phyloP scores from a whole-genome alignment of 2,113 vertebrate species.

The Eptesicus fuscus region DNA sequence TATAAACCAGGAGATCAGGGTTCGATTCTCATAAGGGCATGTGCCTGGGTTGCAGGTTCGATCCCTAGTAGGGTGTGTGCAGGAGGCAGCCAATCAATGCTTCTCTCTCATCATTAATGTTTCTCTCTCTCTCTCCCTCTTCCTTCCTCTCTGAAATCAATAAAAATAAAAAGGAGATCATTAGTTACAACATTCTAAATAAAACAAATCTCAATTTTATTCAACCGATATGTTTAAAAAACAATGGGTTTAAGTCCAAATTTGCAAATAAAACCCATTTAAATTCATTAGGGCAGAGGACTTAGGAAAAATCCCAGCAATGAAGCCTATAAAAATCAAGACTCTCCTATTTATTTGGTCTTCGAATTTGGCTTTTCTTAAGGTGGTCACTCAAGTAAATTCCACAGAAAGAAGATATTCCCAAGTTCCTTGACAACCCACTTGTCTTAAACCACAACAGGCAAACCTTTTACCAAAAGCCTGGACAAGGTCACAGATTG shows the following conservation, averaged over 20 bases:
- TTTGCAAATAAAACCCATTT: neutral
- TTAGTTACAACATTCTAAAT: slow-evolving; percentile 35
- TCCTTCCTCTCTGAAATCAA: no score
- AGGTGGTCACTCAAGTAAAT: neutral
- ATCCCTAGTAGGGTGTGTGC: no score
- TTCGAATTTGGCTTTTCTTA: neutral
- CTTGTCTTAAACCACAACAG: neutral
- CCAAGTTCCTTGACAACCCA: neutral
- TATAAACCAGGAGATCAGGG: no score
- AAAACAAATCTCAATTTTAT: slow-evolving; percentile 68
- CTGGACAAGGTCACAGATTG: neutral
- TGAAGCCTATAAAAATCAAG: neutral
- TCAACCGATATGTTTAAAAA: slow-evolving; percentile 18
- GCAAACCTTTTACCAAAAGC: neutral
- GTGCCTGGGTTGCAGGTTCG: no score
- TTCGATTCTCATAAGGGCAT: no score
- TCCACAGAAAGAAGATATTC: neutral
- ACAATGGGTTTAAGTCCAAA: neutral
- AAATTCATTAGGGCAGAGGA: neutral
- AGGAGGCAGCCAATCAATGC: no score
- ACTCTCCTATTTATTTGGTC: neutral
- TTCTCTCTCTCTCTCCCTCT: no score
- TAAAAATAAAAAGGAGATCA: neutral
- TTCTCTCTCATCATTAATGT: no score
- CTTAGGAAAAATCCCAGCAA: neutral